Conservation (phyloP, 2,888 invertebrate species). For the Endomychus coccineus region DNA sequence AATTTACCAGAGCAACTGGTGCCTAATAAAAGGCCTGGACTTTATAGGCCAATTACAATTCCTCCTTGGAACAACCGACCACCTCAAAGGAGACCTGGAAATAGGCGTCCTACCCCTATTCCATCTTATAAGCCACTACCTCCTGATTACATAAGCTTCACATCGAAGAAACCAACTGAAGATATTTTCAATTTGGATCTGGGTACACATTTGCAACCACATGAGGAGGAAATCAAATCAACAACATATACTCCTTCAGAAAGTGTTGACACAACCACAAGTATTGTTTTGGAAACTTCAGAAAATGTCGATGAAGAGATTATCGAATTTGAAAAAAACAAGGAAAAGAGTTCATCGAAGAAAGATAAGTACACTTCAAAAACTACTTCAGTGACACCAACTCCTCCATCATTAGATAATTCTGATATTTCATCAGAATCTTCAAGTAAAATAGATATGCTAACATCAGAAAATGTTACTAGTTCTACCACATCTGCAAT, state of each 20-base stretch:
- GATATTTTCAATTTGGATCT: slow-evolving; percentile 38
- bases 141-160: slow-evolving; percentile 38
- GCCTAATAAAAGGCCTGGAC: slow-evolving; percentile 52
- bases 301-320: slow-evolving; percentile 28
- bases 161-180: slow-evolving; percentile 37
- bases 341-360: slow-evolving; percentile 38
- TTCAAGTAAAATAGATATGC: too few relatives aligned
- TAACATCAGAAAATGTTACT: too few relatives aligned
- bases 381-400: slow-evolving; percentile 12
- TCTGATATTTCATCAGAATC: too few relatives aligned
- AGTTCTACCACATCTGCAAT: slow-evolving; percentile 1
- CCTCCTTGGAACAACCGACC: slow-evolving; percentile 51
- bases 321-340: slow-evolving; percentile 38
- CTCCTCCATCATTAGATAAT: slow-evolving; percentile 2
- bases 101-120: slow-evolving; percentile 42
- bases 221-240: slow-evolving; percentile 27
- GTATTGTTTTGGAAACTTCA: slow-evolving; percentile 25
- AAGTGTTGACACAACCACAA: slow-evolving; percentile 27
- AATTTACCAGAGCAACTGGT: slow-evolving; percentile 69
- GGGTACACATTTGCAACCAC: slow-evolving; percentile 33
- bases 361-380: slow-evolving; percentile 33
- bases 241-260: slow-evolving; percentile 26
- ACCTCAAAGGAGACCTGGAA: slow-evolving; percentile 16
- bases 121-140: slow-evolving; percentile 55
- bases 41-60: slow-evolving; percentile 47